A percentile compares a stretch with the other conserved stretches of the same genome.
Evolutionary conservation across 2,113 vertebrate species (phyloP).

Genomic region (Leucopsar rothschildi): DNA sequence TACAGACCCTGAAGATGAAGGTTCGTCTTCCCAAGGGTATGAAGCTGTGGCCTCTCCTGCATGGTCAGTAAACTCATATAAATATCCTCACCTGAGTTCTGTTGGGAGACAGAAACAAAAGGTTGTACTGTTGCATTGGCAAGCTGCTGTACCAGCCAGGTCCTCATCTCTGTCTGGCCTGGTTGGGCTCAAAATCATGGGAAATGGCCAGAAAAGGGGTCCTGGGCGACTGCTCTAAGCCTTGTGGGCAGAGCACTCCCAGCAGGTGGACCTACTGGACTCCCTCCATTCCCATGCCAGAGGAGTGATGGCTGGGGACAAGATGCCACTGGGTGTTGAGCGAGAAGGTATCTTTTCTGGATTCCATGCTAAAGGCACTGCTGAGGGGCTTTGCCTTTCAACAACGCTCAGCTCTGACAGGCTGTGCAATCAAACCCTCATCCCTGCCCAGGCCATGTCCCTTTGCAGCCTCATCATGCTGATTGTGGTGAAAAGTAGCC

Average conservation of each 20-base stretch:
- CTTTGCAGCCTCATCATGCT: not conserved
- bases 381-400: not conserved
- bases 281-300: accelerated
- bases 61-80: not conserved
- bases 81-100: not conserved
- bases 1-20: not conserved
- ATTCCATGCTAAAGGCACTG: not conserved
- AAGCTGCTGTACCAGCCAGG: not conserved
- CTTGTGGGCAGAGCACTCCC: not conserved
- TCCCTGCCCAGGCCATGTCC: not conserved
- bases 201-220: not conserved
- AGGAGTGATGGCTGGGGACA: not conserved
- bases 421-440: not conserved
- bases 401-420: accelerated
- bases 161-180: not conserved
- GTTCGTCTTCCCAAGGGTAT: not conserved
- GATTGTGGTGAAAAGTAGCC: not conserved
- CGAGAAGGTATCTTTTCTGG: not conserved
- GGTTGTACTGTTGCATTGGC: accelerated
- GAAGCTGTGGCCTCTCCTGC: not conserved
- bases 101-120: not conserved
- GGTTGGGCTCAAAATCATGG: not conserved
- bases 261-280: not conserved
- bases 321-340: not conserved
- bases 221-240: not conserved